phyloP scores from a whole-genome alignment of 2,113 vertebrate species.

The Hyaena hyaena region DNA sequence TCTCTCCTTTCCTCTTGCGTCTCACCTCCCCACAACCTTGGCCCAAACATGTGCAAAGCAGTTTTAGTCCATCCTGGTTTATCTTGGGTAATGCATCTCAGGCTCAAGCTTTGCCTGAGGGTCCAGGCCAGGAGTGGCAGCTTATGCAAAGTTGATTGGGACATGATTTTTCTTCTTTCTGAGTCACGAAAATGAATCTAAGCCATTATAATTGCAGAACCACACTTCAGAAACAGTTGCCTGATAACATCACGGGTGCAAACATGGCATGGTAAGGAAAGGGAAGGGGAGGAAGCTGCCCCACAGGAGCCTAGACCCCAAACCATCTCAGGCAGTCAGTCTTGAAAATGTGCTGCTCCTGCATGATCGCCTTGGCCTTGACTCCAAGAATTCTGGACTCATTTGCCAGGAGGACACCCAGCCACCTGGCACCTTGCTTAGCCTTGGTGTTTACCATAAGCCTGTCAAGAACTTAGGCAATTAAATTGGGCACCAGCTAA shows the following conservation, averaged over 20 bases:
- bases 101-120: background rate
- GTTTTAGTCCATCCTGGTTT: background rate
- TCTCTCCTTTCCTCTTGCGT: background rate
- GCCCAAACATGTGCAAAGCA: background rate
- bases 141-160: background rate
- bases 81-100: background rate
- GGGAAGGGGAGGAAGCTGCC: background rate
- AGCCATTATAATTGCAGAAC: background rate
- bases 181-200: constrained; percentile 16
- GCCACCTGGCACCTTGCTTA: background rate
- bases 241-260: background rate
- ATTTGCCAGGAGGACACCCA: background rate
- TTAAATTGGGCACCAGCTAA: background rate
- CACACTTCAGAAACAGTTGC: background rate
- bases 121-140: background rate
- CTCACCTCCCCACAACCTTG: background rate
- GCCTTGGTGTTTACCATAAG: background rate
- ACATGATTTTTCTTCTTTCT: background rate
- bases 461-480: background rate
- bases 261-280: background rate
- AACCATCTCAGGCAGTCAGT: background rate
- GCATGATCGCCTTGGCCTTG: background rate
- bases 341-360: background rate
- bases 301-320: background rate
- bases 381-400: background rate